Percentiles rank a stretch among this genome's conserved stretches.
Conservation (phyloP, 2,113 vertebrate genomes). For the Lathamus discolor region DNA sequence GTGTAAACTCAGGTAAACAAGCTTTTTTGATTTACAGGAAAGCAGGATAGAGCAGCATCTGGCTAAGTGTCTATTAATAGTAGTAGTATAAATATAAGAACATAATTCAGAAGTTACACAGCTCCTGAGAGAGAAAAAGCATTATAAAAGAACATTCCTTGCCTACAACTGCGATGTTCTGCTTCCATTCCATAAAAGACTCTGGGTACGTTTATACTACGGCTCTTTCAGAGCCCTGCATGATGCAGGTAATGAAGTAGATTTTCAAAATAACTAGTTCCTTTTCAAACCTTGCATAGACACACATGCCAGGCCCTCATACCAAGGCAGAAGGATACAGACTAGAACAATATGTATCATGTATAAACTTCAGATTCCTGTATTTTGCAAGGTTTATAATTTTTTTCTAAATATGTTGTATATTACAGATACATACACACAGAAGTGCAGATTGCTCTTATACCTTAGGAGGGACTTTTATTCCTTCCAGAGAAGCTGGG, state of each 20-base stretch:
- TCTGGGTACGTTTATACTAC: neutral
- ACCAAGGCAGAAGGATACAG: neutral
- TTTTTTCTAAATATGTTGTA: neutral
- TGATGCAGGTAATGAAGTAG: neutral
- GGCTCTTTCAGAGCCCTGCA: neutral
- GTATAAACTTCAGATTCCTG: neutral
- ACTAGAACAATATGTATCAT: neutral
- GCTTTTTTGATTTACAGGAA: neutral
- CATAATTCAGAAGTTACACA: neutral
- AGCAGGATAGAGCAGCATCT: neutral
- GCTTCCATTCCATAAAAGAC: neutral
- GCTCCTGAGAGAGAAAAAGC: neutral
- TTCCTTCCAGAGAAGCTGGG: neutral
- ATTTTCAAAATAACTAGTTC: neutral
- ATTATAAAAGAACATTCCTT: neutral
- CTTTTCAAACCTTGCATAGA: neutral
- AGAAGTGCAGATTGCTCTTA: neutral
- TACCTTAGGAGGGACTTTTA: neutral
- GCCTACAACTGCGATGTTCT: neutral
- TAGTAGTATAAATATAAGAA: neutral
- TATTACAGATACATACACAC: neutral
- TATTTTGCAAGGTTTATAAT: neutral
- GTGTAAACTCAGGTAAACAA: neutral
- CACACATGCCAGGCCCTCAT: neutral
- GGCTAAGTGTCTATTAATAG: neutral